Evolutionary conservation across 1,140 invertebrate genomes (phyloP), one percentile per base, ranked within the genome.

Genomic region (Brachionus plicatilis): DNA sequence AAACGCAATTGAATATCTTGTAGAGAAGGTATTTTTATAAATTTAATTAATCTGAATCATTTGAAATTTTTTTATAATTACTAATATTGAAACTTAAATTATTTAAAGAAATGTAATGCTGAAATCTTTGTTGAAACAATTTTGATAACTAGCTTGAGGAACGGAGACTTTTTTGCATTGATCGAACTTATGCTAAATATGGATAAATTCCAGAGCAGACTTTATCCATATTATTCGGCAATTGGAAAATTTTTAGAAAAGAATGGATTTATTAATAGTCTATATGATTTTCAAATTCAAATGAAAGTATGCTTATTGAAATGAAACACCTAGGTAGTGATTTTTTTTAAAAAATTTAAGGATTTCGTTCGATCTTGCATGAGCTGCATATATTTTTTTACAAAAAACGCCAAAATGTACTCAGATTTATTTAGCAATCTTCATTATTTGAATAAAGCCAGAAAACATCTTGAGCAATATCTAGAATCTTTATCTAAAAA

Each of bases 111-210:
- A 85, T 88, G 88, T 78, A 86, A 83, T 8, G 53, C 85, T 60
- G 89, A 90, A 37, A 87, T 90, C 11, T 91, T 90, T 87, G 85
- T 90, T 9, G 88, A 89, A 76, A 86, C 87, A 1, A 53, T 91
- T 3, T 86, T 91, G 45, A 85, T 88, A 11, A 89, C 90, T 53
- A 85, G 87, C 5, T 65, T 90, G n/a, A 86, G 85, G 37, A 86
- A 84, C 45, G 90, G 88, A 7, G 86, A 88, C 50, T 85, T 90
- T 68, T 86, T 86, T 7, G 85, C 86, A 33, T 82, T 91, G 20
- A 85, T 88, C 14, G 88, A 89, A 29, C 86, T 87, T 80, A 88
- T 91, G 85, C 47, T 88, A 68, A 85, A 86, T 68, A 83, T 88
- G 41, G 90, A 91, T 84, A 86, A 88, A 3, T 86, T 86, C 1